Evolutionary conservation across 37 sponge, comb jelly and placozoan genomes (phyloP).

Genomic region (Crambe crambe): DNA sequence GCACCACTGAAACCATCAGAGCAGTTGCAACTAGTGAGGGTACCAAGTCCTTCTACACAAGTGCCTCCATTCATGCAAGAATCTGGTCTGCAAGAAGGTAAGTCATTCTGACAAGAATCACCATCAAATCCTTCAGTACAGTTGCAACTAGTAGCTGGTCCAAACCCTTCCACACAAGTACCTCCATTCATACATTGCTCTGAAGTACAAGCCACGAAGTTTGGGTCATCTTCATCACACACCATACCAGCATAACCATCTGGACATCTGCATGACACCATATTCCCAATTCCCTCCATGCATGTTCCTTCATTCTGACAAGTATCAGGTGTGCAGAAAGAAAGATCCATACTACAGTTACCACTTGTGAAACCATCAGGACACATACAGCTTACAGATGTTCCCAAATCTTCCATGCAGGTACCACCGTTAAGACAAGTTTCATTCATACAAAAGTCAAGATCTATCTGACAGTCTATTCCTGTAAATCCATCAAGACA

Average conservation of each 20-base stretch:
- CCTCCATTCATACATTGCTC: slow-evolving; percentile 47
- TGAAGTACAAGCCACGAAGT: neutral
- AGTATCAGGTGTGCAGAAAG: slow-evolving; percentile 8
- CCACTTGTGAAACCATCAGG: neutral
- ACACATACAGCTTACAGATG: neutral
- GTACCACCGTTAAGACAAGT: neutral
- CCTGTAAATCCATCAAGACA: neutral
- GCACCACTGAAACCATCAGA: slow-evolving; percentile 11
- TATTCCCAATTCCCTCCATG: slow-evolving; percentile 21
- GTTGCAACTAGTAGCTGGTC: slow-evolving; percentile 23
- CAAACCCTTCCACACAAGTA: slow-evolving; percentile 34
- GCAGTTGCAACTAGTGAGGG: slow-evolving; percentile 38
- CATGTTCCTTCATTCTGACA: slow-evolving; percentile 68
- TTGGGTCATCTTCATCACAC: slow-evolving; percentile 10
- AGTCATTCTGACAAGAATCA: slow-evolving; percentile 10
- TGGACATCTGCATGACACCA: slow-evolving; percentile 32
- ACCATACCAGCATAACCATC: slow-evolving; percentile 14
- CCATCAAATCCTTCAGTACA: slow-evolving; percentile 30
- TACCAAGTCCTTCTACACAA: slow-evolving; percentile 39
- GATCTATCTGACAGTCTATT: neutral
- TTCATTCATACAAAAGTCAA: neutral
- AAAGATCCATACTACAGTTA: neutral
- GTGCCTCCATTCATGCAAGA: slow-evolving; percentile 54
- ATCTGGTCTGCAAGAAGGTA: neutral
- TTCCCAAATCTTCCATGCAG: neutral